Evolutionary conservation across 2,888 invertebrate species (phyloP), one percentile per base, ranked within the genome.

Genomic region (Melanophora roralis): DNA sequence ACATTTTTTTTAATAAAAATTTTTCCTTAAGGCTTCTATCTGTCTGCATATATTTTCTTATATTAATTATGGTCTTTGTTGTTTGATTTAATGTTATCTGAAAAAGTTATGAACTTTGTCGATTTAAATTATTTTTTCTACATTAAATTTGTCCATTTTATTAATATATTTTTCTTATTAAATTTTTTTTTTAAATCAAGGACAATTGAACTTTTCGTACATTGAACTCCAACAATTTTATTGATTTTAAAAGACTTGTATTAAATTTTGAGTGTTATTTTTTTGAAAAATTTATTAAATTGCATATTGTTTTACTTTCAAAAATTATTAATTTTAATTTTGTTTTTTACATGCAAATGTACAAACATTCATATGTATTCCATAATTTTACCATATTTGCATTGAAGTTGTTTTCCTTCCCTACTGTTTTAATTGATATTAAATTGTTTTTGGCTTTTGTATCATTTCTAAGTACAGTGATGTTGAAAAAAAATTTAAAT

Each of bases 201-300:
- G 49, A 23, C 64, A 65, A 36, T 16, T 57, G 23, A 74, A 49
- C 34, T 59, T 74, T 74, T 40, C 47, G 65, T 32, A 40, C 57
- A 34, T 38, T 74, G 65, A 74, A 65, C 73, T 74, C 19, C 1
- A 23, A 71, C 12, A 62, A 11, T 51, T 62, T 51, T 34, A 43
- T 45, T 51, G 40, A 60, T 36, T 68, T 55, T 68, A 14, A 67
- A 67, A 53, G 21, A 53, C n/a, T 55, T 2, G n/a, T 51, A 47
- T 27, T 32, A 32, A 2, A 23, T 49, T 23, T 49, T 55, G 34
- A 6, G 34, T 55, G 36, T 55, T 23, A 49, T 3, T 40, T 3
- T 53, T 23, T 23, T 27, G 38, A 38, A n/a, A 21, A 40, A 57
- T 9, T n/a, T 59, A 53, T 53, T 53, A 32, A 34, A 11, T 16